Evolutionary conservation across 2,113 vertebrate genomes (phyloP).

Genomic region (Rafetus swinhoei): DNA sequence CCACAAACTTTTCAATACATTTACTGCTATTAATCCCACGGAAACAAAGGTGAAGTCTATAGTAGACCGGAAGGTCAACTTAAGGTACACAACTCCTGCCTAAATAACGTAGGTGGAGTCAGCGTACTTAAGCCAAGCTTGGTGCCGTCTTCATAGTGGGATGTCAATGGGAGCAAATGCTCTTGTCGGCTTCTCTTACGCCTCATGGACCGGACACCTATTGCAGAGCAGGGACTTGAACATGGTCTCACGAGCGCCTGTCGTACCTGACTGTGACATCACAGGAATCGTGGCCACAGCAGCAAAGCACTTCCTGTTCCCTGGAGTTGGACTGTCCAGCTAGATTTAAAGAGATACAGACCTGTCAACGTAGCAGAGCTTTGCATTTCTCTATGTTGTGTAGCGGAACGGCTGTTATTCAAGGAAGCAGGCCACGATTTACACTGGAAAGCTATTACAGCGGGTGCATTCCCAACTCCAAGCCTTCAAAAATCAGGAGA

Average conservation of each 20-base stretch:
- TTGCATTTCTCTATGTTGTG: background rate
- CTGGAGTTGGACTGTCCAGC: background rate
- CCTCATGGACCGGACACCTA: background rate
- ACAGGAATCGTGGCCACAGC: background rate
- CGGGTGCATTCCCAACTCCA: background rate
- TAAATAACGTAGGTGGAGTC: too few relatives aligned
- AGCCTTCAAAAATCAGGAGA: background rate
- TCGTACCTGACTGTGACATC: background rate
- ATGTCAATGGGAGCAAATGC: too few relatives aligned
- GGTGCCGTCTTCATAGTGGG: too few relatives aligned
- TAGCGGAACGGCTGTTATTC: background rate
- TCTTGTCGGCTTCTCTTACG: too few relatives aligned
- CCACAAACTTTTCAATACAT: background rate
- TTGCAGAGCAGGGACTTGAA: background rate
- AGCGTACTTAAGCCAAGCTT: too few relatives aligned
- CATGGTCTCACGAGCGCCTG: background rate
- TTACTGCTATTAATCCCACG: background rate
- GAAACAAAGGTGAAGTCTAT: background rate
- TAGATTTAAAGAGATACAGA: background rate
- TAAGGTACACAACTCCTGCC: too few relatives aligned
- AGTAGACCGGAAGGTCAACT: too few relatives aligned
- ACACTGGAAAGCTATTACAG: background rate
- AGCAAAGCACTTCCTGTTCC: background rate
- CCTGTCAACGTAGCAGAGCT: background rate
- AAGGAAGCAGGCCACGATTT: background rate